Conservation (phyloP, 2,888 invertebrate genomes). For the Electrophaes corylata region DNA sequence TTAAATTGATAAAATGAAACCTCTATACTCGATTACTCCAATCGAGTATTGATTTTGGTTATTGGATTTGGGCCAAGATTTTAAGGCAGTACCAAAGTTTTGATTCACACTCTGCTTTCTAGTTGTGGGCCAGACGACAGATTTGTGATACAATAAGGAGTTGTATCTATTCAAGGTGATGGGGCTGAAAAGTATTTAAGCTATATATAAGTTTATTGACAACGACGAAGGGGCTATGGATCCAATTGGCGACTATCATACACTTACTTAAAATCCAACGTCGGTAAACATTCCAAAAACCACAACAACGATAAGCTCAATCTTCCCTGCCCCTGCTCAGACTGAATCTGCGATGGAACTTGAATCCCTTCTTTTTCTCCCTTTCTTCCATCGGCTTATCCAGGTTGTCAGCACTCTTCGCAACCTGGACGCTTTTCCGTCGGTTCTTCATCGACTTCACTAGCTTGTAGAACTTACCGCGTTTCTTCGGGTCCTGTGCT, state of each 20-base stretch:
- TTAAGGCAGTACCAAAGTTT: too few relatives aligned
- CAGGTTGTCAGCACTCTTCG: slow-evolving; percentile 76
- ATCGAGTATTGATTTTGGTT: too few relatives aligned
- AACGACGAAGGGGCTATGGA: too few relatives aligned
- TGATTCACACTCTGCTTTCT: too few relatives aligned
- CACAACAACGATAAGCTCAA: slow-evolving; percentile 51
- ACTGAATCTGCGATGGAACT: slow-evolving; percentile 77
- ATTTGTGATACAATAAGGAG: too few relatives aligned
- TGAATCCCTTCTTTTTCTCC: slow-evolving; percentile 72
- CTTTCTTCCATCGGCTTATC: slow-evolving; percentile 68
- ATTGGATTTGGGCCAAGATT: too few relatives aligned
- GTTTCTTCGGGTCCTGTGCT: slow-evolving; percentile 68
- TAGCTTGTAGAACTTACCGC: slow-evolving; percentile 75
- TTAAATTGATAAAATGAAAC: too few relatives aligned
- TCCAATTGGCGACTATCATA: not conserved
- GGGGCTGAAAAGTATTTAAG: too few relatives aligned
- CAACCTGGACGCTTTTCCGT: slow-evolving; percentile 78
- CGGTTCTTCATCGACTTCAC: slow-evolving; percentile 80
- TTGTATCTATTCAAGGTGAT: not conserved
- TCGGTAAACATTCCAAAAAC: slow-evolving; percentile 27
- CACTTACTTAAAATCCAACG: slow-evolving; percentile 14
- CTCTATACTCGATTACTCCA: too few relatives aligned
- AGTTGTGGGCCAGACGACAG: too few relatives aligned
- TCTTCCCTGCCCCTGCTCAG: slow-evolving; percentile 75
- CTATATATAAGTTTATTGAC: too few relatives aligned